Conservation (phyloP, 2,888 invertebrate species). For the Cerceris rybyensis region DNA sequence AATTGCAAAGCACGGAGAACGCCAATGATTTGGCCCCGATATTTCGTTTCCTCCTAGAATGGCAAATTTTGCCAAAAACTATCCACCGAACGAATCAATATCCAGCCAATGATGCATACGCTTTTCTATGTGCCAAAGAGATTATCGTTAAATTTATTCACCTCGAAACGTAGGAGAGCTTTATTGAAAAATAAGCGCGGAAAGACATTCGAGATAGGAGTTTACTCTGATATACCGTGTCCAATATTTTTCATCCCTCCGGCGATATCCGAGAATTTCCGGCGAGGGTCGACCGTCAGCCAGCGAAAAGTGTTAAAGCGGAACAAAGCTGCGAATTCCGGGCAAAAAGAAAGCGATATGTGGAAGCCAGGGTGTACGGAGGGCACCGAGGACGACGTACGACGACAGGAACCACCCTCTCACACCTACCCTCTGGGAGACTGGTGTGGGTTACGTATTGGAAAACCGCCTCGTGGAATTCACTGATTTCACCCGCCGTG, state of each 20-base stretch:
- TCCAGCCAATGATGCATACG: not conserved
- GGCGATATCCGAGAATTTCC: conserved; percentile 38
- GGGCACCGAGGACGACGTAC: conserved; percentile 16
- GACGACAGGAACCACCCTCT: conserved; percentile 7
- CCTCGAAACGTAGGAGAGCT: conserved; percentile 1
- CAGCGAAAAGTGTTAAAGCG: conserved; percentile 47
- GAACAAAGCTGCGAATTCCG: conserved; percentile 65
- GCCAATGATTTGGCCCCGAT: not conserved
- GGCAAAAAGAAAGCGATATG: conserved; percentile 61
- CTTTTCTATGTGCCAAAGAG: not conserved
- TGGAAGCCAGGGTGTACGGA: conserved; percentile 16
- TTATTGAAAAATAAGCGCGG: conserved; percentile 21
- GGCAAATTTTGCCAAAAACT: not conserved
- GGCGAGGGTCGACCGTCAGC: conserved; percentile 34
- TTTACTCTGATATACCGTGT: conserved; percentile 52
- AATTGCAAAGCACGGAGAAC: not conserved
- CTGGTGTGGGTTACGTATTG: conserved; percentile 63
- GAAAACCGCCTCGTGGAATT: conserved; percentile 66
- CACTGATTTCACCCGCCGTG: conserved; percentile 67
- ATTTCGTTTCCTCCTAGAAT: not conserved
- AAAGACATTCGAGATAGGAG: conserved; percentile 23
- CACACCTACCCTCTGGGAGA: conserved; percentile 11
- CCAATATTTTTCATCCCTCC: conserved; percentile 57
- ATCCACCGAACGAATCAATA: too few relatives aligned
- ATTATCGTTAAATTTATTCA: not conserved